phyloP scores from a whole-genome alignment of 2,888 invertebrate genomes.

The Rhingia rostrata region DNA sequence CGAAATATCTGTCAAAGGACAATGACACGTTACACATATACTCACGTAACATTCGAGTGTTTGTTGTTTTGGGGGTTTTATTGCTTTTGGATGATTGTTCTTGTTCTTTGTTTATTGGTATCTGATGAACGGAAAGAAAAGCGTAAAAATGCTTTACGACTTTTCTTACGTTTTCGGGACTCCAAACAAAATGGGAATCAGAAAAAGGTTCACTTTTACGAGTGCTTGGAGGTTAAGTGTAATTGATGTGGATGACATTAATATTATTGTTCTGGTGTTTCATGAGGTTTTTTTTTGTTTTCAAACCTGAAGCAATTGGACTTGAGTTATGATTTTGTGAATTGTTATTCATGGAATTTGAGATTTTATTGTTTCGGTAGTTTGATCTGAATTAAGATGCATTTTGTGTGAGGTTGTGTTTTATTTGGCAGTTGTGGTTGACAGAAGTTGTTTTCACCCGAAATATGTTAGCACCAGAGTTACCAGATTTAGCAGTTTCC shows the following conservation, averaged over 20 bases:
- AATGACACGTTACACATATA: conserved; percentile 15
- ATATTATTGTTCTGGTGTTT: conserved; percentile 1
- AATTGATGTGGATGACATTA: conserved; percentile 50
- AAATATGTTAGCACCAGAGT: conserved; percentile 15
- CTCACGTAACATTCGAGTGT: conserved; percentile 10
- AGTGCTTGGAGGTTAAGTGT: conserved; percentile 41
- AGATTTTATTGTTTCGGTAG: conserved; percentile 34
- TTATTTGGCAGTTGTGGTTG: conserved; percentile 18
- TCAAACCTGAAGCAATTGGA: neutral
- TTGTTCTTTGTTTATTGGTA: conserved; percentile 21
- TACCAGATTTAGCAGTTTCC: too few relatives aligned
- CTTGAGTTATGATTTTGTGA: neutral
- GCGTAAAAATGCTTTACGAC: conserved; percentile 38
- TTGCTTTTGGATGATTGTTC: conserved; percentile 57
- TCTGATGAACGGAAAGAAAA: conserved; percentile 16
- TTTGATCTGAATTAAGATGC: conserved; percentile 28
- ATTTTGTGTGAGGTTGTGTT: conserved; percentile 10
- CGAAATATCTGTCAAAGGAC: conserved; percentile 42
- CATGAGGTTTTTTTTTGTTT: conserved; percentile 22
- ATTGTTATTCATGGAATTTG: conserved; percentile 58
- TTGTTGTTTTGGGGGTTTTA: conserved; percentile 26
- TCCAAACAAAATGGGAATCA: neutral
- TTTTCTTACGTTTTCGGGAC: conserved; percentile 2
- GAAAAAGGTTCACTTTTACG: conserved; percentile 50
- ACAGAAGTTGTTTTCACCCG: conserved; percentile 3